Conservation (phyloP, 2,797 vertebrate genomes). For the Thalassophryne amazonica region DNA sequence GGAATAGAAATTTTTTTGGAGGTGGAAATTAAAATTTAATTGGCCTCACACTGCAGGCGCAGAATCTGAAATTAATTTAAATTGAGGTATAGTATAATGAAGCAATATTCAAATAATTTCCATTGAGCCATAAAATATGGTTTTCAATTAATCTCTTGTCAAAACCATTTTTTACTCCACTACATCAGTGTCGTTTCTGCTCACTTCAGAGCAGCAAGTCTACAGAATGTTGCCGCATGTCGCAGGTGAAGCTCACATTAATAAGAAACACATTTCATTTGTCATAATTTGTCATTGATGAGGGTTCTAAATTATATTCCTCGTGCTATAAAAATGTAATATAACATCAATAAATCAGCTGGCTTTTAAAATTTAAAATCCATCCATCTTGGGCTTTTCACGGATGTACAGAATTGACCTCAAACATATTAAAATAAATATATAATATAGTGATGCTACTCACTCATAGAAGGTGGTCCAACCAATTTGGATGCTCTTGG, state of each 20-base stretch:
- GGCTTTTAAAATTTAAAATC: neutral
- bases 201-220: no score
- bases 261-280: no score
- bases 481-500: conserved; percentile 97
- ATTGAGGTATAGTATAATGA: no score
- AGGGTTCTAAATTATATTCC: neutral
- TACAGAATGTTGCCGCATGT: neutral
- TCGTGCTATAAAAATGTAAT: neutral
- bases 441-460: conserved; percentile 66
- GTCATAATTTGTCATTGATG: no score
- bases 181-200: no score
- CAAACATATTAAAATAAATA: no score
- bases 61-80: neutral
- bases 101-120: neutral
- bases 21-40: neutral
- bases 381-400: neutral
- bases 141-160: neutral
- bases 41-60: neutral
- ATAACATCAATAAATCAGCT: neutral
- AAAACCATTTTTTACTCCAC: no score
- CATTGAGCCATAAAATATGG: neutral
- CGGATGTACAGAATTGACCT: neutral
- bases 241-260: neutral
- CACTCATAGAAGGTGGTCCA: conserved; percentile 99
- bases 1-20: neutral